Percentiles rank a stretch among this genome's conserved stretches.
Evolutionary conservation across 2,797 vertebrate species (phyloP).

Genomic region (Molossus molossus): DNA sequence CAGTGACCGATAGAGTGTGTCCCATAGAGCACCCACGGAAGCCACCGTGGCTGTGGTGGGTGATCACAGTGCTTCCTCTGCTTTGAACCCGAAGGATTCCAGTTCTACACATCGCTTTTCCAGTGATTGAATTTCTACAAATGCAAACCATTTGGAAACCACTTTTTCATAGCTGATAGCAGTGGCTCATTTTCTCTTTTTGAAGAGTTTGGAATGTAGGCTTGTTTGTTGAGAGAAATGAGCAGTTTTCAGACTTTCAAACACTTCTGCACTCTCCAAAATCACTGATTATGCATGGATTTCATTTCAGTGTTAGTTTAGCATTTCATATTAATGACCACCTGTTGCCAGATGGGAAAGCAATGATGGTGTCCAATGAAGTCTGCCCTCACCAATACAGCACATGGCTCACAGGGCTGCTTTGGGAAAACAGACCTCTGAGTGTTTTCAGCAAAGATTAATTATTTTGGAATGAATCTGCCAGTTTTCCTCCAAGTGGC

Average conservation of each 20-base stretch:
- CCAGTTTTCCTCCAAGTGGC: conserved; percentile 74
- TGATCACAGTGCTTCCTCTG: background rate
- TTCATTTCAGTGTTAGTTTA: conserved; percentile 74
- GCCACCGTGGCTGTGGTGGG: accelerated
- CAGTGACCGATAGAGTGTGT: background rate
- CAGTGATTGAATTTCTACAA: conserved; percentile 41
- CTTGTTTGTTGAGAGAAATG: conserved; percentile 61
- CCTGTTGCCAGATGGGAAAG: conserved; percentile 83
- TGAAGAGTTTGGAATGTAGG: conserved; percentile 41
- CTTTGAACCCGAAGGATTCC: background rate
- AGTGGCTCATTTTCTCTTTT: conserved; percentile 27
- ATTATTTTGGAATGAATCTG: conserved; percentile 81
- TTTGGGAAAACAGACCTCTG: conserved; percentile 71
- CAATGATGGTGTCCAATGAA: conserved; percentile 74
- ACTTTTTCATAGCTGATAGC: background rate
- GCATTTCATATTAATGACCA: conserved; percentile 81
- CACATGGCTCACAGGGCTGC: conserved; percentile 53
- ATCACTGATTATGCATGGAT: conserved; percentile 73
- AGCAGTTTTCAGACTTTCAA: conserved; percentile 69
- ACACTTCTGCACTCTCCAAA: conserved; percentile 44
- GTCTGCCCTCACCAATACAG: conserved; percentile 56
- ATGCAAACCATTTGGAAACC: background rate
- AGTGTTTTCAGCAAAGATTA: conserved; percentile 82
- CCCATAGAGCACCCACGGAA: background rate
- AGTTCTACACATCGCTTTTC: background rate